These are phyloP conservation scores for Ricordea florida DNA, from an alignment of 92 coral and sea anemone species.

Conservation along the genomic window DNA sequence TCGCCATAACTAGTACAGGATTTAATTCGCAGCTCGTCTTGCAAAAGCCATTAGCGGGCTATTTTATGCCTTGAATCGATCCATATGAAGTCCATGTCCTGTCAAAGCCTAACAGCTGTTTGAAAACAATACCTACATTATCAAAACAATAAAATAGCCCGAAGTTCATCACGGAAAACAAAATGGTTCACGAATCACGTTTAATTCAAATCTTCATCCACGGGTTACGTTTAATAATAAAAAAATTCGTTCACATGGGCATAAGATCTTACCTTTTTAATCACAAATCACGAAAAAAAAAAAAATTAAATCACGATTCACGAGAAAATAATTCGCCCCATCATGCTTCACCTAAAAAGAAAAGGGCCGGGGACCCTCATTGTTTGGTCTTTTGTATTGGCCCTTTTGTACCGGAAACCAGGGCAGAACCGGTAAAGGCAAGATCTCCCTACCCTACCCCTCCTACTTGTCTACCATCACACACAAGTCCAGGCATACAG, in stretches of 20 bases:
- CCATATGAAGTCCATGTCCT: constrained; percentile 7
- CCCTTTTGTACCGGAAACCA: too few relatives aligned
- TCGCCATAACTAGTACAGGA: background rate
- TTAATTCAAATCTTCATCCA: background rate
- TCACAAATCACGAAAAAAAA: background rate
- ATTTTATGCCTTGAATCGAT: background rate
- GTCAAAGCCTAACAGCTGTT: background rate
- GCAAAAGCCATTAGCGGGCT: background rate
- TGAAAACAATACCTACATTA: background rate
- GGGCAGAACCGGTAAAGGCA: too few relatives aligned
- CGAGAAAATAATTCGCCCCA: background rate
- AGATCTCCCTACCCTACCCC: too few relatives aligned
- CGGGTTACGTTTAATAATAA: background rate
- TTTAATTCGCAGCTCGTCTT: background rate
- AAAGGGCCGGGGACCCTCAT: too few relatives aligned
- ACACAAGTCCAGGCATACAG: too few relatives aligned
- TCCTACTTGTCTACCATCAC: too few relatives aligned
- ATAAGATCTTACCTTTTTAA: too few relatives aligned
- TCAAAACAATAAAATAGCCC: background rate
- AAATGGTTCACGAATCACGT: background rate
- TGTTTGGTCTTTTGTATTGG: too few relatives aligned
- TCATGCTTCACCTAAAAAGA: too few relatives aligned
- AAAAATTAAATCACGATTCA: background rate
- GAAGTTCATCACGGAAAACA: background rate
- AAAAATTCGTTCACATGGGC: background rate